phyloP scores from a whole-genome alignment of 2,797 vertebrate species.

The Amphiprion clarkii region DNA sequence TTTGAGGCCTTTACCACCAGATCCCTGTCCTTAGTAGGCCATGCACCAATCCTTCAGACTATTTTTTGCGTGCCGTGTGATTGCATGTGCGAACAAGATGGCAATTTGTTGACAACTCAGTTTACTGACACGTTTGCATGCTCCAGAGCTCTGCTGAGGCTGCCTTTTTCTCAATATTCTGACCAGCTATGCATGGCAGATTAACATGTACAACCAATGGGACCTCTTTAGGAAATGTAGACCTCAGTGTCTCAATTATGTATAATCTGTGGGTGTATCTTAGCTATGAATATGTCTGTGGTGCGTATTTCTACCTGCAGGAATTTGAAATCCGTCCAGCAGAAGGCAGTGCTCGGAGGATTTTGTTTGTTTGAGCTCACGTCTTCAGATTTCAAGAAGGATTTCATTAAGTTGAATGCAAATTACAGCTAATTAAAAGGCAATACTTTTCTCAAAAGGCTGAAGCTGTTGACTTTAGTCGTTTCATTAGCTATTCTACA shows the following conservation, averaged over 20 bases:
- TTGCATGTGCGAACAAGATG: slow-evolving; percentile 22
- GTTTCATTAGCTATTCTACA: neutral
- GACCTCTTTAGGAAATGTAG: slow-evolving; percentile 9
- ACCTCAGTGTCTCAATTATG: neutral
- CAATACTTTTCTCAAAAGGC: neutral
- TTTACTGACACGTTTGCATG: neutral
- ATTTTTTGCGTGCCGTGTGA: slow-evolving; percentile 23
- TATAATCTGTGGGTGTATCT: neutral
- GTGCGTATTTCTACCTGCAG: slow-evolving; percentile 15
- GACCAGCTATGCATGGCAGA: neutral
- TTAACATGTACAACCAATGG: neutral
- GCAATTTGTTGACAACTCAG: slow-evolving; percentile 28
- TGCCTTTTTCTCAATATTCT: neutral
- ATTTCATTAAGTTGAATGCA: neutral
- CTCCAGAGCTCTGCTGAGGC: neutral
- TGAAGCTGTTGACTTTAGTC: neutral
- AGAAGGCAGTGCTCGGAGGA: slow-evolving; percentile 38
- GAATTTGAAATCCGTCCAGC: slow-evolving; percentile 29
- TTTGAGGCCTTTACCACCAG: slow-evolving; percentile 17
- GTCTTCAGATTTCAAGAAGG: neutral
- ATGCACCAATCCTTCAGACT: slow-evolving; percentile 41
- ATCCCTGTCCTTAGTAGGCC: slow-evolving; percentile 47
- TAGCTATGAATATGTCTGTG: neutral
- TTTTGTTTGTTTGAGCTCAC: neutral
- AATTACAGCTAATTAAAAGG: neutral